These are phyloP conservation scores for Nettapus auritus DNA, from an alignment of 2,113 vertebrate genomes.

Conservation along the genomic window DNA sequence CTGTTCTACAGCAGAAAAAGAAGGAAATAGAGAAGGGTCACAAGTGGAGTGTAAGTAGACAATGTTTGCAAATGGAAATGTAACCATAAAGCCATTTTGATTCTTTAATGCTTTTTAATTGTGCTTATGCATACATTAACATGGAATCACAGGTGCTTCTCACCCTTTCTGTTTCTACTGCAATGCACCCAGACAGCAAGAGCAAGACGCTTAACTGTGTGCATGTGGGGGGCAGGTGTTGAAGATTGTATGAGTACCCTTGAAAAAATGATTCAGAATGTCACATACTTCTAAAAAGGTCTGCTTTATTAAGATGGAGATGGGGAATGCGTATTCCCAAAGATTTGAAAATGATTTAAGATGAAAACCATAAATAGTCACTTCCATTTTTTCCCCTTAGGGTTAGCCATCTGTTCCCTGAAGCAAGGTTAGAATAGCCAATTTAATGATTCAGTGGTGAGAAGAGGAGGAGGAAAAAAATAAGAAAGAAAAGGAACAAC, in stretches of 20 bases:
- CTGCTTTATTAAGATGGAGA: neutral
- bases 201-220: neutral
- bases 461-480: neutral
- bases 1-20: neutral
- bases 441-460: neutral
- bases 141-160: neutral
- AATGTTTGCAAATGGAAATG: neutral
- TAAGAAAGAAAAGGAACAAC: too few species aligned
- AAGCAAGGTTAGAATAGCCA: conserved; percentile 30
- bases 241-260: neutral
- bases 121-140: neutral
- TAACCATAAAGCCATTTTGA: neutral
- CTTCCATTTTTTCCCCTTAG: neutral
- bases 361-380: neutral
- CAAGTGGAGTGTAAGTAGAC: neutral
- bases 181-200: neutral
- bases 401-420: conserved; percentile 30
- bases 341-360: neutral
- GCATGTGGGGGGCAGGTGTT: neutral
- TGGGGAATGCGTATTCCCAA: neutral
- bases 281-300: neutral
- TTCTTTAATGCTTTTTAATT: neutral
- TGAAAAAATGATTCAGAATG: neutral
- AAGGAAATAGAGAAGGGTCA: neutral
- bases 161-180: neutral